Evolutionary conservation across 2,113 vertebrate genomes (phyloP), one percentile per base, ranked within the genome.

Genomic region (Trinectes maculatus): DNA sequence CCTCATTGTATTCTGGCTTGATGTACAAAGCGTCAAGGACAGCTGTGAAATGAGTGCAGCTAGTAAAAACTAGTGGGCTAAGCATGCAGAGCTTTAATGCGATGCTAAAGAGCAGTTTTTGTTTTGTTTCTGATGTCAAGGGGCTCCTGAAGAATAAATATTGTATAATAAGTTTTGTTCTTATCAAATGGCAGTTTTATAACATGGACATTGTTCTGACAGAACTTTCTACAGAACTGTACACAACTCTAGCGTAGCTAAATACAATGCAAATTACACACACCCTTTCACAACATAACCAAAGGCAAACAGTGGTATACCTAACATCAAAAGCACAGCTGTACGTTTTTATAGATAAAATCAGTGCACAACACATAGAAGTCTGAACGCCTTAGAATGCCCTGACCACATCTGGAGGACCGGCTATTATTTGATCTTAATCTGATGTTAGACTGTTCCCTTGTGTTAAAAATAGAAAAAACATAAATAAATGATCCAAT

Each of bases 21-120:
- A 75, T 82, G 65, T 60, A 69, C 53, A 81, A 76, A 75, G 44
- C 82, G 85, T 87, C 74, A 83, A 88, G 78, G 69, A 77, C 80
- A 75, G 58, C 46, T 69, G 54, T 71, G 79, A 84, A 78, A 79
- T 54, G 26, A 77, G 73, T 48, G 64, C 66, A 77, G 19, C 52
- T 60, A 55, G 66, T 82, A 69, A 70, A 81, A 81, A 77, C 69
- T 29, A 42, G 64, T 36, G 48, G 54, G 59, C 63, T 72, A 52
- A 70, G 69, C 56, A 53, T 59, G 28, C 61, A 71, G 74, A 60
- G 12, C 79, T 79, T 84, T 60, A 71, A 79, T 80, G 71, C 18
- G 6, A 64, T 53, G 43, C 24, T 74, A 63, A 55, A 69, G 42
- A 59, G 42, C 43, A 52, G 22, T 48, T 63, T 74, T 29, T 65